Evolutionary conservation across 2,113 vertebrate genomes (phyloP), one percentile per base, ranked within the genome.

Genomic region (Caretta caretta): DNA sequence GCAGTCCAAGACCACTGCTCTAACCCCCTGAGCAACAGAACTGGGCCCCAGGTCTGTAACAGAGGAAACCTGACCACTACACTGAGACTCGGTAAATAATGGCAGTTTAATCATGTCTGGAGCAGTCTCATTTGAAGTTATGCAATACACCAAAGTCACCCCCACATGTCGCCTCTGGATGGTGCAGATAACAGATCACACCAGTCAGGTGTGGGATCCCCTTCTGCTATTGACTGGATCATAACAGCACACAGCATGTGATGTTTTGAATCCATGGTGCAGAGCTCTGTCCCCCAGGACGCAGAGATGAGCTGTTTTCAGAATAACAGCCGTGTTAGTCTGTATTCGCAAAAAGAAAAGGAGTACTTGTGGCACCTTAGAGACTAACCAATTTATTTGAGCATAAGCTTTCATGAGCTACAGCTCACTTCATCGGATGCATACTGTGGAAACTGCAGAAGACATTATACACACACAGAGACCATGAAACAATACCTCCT

Each of bases 151-250:
- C 27, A 13, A 59, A 59, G 57, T 59, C 57, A 29, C 57, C 8
- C 65, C 7, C 14, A 5, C 17, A 19, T 19, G 0, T 19, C 0
- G 0, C 12, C 57, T 20, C 5, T 56, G 7, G 0, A 11, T 1
- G 0, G 4, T 65, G 78, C 0, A 0, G 16, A 1, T 0, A 83
- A 75, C 35, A 69, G 35, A 16, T 35, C 17, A 1, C 17, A n/a
- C 62, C 14, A 2, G 7, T n/a, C 7, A 69, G 62, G n/a, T n/a
- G 35, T 8, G 62, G 17, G 8, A 38, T 72, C 65, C 10, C 65
- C n/a, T 19, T 38, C n/a, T 38, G 65, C 65, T 72, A 38, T 72
- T 72, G 35, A 20, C 19, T 38, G n/a, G n/a, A 38, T 72, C n/a
- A 20, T 72, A 38, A 72, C 65, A 38, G 38, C 6, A 25, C 75